Base-by-base conservation (phyloP, 2,888 invertebrate species). In the Rhamphomyia laevipes region DNA sequence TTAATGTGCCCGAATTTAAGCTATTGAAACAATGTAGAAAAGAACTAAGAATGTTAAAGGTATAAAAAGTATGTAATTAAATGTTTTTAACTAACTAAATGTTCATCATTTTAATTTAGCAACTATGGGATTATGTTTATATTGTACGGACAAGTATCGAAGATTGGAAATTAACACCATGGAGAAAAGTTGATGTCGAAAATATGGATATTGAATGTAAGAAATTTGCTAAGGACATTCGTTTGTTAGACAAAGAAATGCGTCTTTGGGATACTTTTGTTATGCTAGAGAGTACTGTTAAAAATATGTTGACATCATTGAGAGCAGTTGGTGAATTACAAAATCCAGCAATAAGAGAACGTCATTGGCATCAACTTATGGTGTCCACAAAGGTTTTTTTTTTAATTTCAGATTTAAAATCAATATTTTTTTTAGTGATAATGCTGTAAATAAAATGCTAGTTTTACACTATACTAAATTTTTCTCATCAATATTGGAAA, bases 161-260 rank as follows among this genome's bases (percentile, higher is more conserved):
- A 61, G 92, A 94, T 64, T 96, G 96, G 96, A 95, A 95, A 70
- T 92, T 88, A 1, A 95, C 95, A 0, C 90, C 91, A 0, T 96
- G 96, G 96, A 79, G 90, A 49, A 90, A 93, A 67, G 93, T 96
- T 53, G 94, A 96, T 64, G 94, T 95, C 38, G 96, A 96, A 72
- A 93, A 94, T 63, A 95, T 96, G 94, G 96, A 96, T 63, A 90
- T 95, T 58, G 95, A 96, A 70, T 95, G 95, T 69, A 96, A 96
- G 67, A 92, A 94, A 66, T 96, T 96, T 69, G 90, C 94, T 2
- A 95, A 96, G 72, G 92, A 93, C 68, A 87, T 92, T 50, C 76
- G 90, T 63, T 77, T 87, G 47, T 68, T 96, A 59, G 95, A 96
- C 64, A 96, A 96, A 65, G 96, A 96, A 73, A 94, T 95, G 90